These are phyloP conservation scores for Gallinago stenura DNA, from an alignment of 2,797 vertebrate species.

Conservation along the genomic window DNA sequence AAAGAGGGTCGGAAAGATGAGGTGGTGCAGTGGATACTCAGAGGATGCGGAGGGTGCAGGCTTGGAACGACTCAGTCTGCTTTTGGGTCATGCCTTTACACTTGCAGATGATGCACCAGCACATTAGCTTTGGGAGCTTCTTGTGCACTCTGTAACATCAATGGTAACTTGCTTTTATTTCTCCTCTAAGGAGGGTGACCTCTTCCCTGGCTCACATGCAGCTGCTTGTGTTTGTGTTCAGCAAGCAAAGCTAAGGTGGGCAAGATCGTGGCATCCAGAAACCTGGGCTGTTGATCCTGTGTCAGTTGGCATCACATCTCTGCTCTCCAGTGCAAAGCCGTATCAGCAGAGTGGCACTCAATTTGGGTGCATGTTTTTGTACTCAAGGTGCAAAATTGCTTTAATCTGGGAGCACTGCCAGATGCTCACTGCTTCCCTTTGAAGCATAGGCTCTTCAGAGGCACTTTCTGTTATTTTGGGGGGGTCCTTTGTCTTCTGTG, in stretches of 20 bases:
- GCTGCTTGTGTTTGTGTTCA: background rate
- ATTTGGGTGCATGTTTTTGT: background rate
- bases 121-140: background rate
- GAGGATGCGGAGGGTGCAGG: fast-evolving
- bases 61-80: background rate
- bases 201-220: background rate
- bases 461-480: background rate
- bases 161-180: background rate
- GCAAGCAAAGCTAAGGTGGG: background rate
- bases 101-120: background rate
- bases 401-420: background rate
- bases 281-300: background rate
- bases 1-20: background rate
- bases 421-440: background rate
- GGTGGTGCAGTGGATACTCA: background rate
- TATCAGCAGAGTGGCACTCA: background rate
- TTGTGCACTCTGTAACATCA: background rate
- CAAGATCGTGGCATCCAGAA: background rate
- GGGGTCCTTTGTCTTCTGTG: background rate
- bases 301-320: background rate
- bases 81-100: background rate
- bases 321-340: background rate
- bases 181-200: background rate
- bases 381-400: background rate
- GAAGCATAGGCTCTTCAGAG: background rate